Base-by-base conservation (phyloP, 2,797 vertebrate species). In the Sandelia bainsii region DNA sequence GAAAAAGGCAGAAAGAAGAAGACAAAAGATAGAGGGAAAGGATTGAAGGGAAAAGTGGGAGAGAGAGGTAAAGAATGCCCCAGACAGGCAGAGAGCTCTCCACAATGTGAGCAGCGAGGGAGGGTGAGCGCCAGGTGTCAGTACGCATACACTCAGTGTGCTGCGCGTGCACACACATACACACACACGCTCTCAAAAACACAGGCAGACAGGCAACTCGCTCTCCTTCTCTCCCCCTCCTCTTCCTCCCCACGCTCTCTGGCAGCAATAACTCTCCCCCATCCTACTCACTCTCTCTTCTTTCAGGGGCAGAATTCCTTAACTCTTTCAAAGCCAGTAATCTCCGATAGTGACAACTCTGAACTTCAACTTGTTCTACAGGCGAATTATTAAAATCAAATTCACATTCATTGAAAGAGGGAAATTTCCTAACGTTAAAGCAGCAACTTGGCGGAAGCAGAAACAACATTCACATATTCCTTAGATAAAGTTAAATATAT, bases 81-180 rank as follows among this genome's bases (percentile, higher is more conserved):
- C 84, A 91, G 92, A 91, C 84, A 74, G 87, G 71, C 72, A 67
- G 83, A 85, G 90, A 88, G 90, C 87, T 86, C 87, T 87, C 84
- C 78, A 90, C 90, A 85, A 89, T 91, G 83, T 91, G 88, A 92
- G 82, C 85, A 84, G 88, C 54, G 53, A 83, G 84, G 86, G 81
- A 86, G 83, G 83, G 87, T 70, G 79, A 92, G 92, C 87, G 62
- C 89, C 91, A 94, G 92, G 92, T 95, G 93, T 91, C 86, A 85
- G 84, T 59, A 82, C 79, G 75, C 84, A 92, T 87, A 91, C 88
- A 92, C 85, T 87, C 86, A 84, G 49, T 27, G 61, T 77, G 74
- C 23, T 13, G 10, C 66, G 17, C 82, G 49, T 20, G 14, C 74
- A 82, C 80, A 44, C 69, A 76, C 77, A 69, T 62, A 64, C 77